These are phyloP conservation scores for Sceloporus tristichus DNA, from an alignment of 2,113 vertebrate genomes.

Conservation along the genomic window DNA sequence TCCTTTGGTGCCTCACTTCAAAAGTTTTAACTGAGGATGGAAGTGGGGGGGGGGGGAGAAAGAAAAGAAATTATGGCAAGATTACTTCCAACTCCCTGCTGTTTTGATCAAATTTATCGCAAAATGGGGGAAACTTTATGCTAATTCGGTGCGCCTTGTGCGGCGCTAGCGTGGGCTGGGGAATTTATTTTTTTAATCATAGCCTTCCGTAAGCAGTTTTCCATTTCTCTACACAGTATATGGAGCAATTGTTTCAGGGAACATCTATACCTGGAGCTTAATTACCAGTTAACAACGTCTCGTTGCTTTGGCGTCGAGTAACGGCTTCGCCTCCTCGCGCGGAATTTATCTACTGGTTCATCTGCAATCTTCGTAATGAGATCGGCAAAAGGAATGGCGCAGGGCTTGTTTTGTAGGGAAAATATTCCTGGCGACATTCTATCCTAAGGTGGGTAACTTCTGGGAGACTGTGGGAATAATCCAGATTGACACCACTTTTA, in stretches of 20 bases:
- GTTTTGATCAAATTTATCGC: too few species aligned
- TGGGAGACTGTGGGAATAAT: too few species aligned
- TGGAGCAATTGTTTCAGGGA: neutral
- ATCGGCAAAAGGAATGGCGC: neutral
- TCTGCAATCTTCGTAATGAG: too few species aligned
- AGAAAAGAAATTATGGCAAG: neutral
- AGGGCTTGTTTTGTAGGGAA: too few species aligned
- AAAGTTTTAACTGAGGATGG: too few species aligned
- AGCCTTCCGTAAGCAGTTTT: neutral
- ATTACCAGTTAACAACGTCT: neutral
- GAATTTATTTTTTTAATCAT: neutral
- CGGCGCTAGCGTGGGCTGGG: neutral
- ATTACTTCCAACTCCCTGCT: neutral
- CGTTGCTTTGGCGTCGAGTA: too few species aligned
- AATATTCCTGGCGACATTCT: too few species aligned
- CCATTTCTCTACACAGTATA: neutral
- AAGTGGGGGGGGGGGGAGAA: too few species aligned
- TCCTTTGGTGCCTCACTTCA: too few species aligned
- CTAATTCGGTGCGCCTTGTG: neutral
- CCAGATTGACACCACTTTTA: too few species aligned
- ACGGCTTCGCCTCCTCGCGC: neutral
- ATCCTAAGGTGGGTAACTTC: too few species aligned
- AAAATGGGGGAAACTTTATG: neutral
- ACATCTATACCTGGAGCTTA: neutral
- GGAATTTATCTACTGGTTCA: neutral